Evolutionary conservation across 1,140 invertebrate species (phyloP).

Genomic region (Venturia canescens): DNA sequence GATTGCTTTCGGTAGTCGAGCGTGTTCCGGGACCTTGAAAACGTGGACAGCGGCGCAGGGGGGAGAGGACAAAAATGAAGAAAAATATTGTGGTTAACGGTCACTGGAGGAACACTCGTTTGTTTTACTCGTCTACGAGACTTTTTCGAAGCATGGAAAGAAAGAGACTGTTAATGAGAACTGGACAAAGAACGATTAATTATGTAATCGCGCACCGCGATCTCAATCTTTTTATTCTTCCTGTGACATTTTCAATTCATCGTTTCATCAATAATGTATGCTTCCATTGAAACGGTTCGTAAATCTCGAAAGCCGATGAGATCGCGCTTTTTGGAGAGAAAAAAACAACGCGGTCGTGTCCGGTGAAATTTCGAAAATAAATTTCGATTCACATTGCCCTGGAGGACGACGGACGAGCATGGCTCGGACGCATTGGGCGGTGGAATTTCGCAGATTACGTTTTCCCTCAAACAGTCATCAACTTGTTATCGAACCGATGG

Average conservation of each 20-base stretch:
- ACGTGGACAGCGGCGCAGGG: not conserved
- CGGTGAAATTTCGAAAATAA: too few species aligned
- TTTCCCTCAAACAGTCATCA: too few species aligned
- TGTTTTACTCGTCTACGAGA: not conserved
- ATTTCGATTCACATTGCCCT: not conserved
- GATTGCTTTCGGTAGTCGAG: slow-evolving; percentile 22
- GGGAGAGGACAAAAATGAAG: not conserved
- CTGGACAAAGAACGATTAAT: not conserved
- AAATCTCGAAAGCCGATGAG: too few species aligned
- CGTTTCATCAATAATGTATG: too few species aligned
- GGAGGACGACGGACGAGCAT: too few species aligned
- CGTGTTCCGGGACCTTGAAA: slow-evolving; percentile 15
- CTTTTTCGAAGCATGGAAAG: not conserved
- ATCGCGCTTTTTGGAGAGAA: not conserved
- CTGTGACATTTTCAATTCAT: too few species aligned
- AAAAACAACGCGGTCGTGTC: too few species aligned
- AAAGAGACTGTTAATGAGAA: not conserved
- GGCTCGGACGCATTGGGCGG: too few species aligned
- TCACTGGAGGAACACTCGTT: not conserved
- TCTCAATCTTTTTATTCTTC: too few species aligned
- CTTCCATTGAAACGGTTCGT: too few species aligned
- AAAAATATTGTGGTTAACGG: not conserved
- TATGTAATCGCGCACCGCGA: not conserved
- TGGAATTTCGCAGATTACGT: too few species aligned
- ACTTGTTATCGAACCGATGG: too few species aligned